Conservation (phyloP, 2,113 vertebrate species). For the Scatophagus argus region DNA sequence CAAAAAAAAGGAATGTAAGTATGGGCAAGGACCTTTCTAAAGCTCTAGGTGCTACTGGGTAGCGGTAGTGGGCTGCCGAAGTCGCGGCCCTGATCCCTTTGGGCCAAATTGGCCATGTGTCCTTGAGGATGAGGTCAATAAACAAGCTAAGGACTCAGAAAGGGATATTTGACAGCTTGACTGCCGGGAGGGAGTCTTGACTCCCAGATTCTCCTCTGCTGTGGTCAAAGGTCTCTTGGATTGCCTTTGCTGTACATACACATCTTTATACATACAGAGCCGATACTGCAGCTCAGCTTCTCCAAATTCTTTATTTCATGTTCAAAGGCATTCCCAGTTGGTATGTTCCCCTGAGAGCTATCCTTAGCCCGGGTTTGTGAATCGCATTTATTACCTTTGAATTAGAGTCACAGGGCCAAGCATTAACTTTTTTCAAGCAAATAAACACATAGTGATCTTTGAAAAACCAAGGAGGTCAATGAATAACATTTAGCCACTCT, state of each 20-base stretch:
- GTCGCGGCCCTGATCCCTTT: conserved; percentile 30
- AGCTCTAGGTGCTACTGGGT: not conserved
- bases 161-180: conserved; percentile 71
- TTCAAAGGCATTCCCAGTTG: conserved; percentile 8
- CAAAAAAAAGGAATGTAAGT: conserved; percentile 30
- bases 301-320: conserved; percentile 10
- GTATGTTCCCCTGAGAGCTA: conserved; percentile 3
- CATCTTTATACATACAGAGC: conserved; percentile 18
- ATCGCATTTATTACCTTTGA: not conserved
- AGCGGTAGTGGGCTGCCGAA: conserved; percentile 11
- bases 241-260: conserved; percentile 15
- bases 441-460: not conserved
- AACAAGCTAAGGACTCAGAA: conserved; percentile 25
- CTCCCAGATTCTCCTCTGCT: conserved; percentile 34
- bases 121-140: conserved; percentile 60
- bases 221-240: conserved; percentile 20
- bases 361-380: not conserved
- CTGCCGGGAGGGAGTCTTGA: conserved; percentile 59
- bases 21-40: conserved; percentile 7
- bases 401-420: not conserved
- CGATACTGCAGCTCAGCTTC: conserved; percentile 7
- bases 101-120: conserved; percentile 33
- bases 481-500: too few relatives aligned
- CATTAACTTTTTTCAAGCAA: not conserved
- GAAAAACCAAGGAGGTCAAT: not conserved